Conservation (phyloP, 2,113 vertebrate genomes). For the Hemibagrus wyckioides region DNA sequence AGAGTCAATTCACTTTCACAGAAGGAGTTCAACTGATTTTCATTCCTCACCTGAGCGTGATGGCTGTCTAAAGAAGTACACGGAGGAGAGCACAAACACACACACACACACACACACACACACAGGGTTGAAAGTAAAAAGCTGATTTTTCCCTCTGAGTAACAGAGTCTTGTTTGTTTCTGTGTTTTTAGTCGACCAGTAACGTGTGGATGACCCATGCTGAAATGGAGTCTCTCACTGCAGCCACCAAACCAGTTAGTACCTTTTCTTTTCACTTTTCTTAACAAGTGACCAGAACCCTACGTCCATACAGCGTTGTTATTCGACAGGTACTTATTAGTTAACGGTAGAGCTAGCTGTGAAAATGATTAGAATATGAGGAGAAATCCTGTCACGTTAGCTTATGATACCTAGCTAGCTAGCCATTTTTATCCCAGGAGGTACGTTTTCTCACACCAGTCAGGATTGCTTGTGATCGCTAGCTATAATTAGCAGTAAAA, state of each 20-base stretch:
- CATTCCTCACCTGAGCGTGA: neutral
- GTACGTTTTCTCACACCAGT: neutral
- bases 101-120: neutral
- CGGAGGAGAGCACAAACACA: neutral
- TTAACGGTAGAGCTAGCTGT: too few species aligned
- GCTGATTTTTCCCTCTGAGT: neutral
- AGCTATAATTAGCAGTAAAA: neutral
- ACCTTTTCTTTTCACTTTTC: neutral
- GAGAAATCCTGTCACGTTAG: too few species aligned
- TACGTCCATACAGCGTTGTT: neutral
- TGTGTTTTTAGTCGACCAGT: slow-evolving; percentile 80
- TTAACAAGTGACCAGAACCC: neutral
- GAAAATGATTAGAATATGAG: too few species aligned
- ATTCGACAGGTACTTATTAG: neutral
- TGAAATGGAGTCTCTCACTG: slow-evolving; percentile 90
- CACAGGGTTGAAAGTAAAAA: too few species aligned
- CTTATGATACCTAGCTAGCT: too few species aligned
- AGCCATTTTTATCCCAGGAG: too few species aligned
- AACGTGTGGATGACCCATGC: slow-evolving; percentile 97
- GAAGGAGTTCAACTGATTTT: too few species aligned
- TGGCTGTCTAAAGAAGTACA: neutral
- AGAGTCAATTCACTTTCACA: neutral
- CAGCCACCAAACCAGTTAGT: slow-evolving; percentile 87
- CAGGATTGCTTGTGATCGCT: neutral
- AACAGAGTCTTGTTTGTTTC: neutral